A percentile compares a stretch with the other conserved stretches of the same genome.
phyloP scores from a whole-genome alignment of 2,888 invertebrate genomes.

The Corbicula japonica region DNA sequence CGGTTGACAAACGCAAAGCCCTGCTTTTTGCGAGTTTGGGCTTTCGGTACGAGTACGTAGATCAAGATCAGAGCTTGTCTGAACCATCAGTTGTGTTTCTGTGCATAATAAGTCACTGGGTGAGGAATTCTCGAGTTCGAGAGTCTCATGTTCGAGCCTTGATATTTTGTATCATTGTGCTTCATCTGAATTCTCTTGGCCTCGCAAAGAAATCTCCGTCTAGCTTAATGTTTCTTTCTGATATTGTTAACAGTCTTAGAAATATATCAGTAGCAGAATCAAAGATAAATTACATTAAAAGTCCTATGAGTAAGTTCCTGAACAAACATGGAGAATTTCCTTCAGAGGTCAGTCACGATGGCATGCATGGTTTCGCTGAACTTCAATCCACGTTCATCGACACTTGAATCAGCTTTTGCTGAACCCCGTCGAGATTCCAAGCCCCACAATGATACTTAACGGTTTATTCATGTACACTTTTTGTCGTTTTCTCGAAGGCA shows the following conservation, averaged over 20 bases:
- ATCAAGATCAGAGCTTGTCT: conserved; percentile 21
- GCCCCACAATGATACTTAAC: conserved; percentile 72
- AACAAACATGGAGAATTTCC: neutral
- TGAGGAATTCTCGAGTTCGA: conserved; percentile 45
- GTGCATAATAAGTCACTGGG: conserved; percentile 31
- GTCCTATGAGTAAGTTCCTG: neutral
- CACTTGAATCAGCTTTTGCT: conserved; percentile 81
- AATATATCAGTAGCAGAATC: neutral
- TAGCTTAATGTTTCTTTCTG: neutral
- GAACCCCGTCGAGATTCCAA: conserved; percentile 64
- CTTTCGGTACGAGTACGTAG: neutral
- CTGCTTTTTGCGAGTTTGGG: neutral
- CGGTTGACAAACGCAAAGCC: neutral
- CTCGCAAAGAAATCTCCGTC: neutral
- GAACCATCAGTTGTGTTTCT: conserved; percentile 2
- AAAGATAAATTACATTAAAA: neutral
- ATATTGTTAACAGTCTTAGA: neutral
- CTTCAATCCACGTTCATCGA: conserved; percentile 82
- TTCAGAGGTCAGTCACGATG: conserved; percentile 5
- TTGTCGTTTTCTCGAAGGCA: neutral
- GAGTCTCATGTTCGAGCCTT: conserved; percentile 50
- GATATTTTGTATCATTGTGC: conserved; percentile 41
- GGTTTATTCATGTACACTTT: conserved; percentile 70
- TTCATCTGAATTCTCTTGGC: conserved; percentile 8
- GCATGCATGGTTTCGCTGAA: conserved; percentile 83